Percentiles rank a stretch among this genome's conserved stretches.
phyloP scores from a whole-genome alignment of 2,888 invertebrate species.

The Pristionchus entomophagus region DNA sequence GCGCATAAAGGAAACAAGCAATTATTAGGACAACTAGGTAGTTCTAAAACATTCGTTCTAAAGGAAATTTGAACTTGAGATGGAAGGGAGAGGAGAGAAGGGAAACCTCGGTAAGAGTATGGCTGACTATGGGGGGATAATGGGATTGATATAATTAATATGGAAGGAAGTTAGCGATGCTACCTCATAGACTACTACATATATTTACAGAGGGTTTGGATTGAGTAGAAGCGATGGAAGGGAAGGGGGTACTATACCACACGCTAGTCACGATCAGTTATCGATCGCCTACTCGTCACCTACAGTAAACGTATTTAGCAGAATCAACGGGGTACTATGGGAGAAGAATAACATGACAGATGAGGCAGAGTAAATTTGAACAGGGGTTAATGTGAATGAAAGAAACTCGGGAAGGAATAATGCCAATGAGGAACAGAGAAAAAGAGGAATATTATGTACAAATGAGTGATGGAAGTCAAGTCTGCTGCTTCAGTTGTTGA shows the following conservation, averaged over 20 bases:
- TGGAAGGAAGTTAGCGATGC: background rate
- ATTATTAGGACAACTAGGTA: conserved; percentile 14
- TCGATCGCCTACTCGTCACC: conserved; percentile 22
- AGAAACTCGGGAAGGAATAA: background rate
- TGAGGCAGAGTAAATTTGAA: background rate
- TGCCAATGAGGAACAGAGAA: background rate
- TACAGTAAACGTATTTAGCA: conserved; percentile 21
- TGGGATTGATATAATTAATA: background rate
- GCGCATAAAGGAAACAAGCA: conserved; percentile 2
- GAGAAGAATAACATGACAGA: background rate
- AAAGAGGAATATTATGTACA: background rate
- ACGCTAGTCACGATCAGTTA: background rate
- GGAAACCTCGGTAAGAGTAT: conserved; percentile 29
- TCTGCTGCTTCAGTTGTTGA: too few species aligned
- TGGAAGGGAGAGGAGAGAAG: background rate
- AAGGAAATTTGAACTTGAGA: conserved; percentile 6
- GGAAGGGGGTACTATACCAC: background rate
- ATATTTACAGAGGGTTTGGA: conserved; percentile 23
- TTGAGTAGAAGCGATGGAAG: too few species aligned
- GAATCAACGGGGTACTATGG: background rate
- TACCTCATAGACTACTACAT: background rate
- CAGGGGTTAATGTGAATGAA: background rate
- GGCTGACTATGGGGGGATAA: background rate
- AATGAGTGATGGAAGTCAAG: background rate
- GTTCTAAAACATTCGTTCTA: background rate